These are phyloP conservation scores for Euzophera pinguis DNA, from an alignment of 2,888 invertebrate genomes.

Conservation along the genomic window DNA sequence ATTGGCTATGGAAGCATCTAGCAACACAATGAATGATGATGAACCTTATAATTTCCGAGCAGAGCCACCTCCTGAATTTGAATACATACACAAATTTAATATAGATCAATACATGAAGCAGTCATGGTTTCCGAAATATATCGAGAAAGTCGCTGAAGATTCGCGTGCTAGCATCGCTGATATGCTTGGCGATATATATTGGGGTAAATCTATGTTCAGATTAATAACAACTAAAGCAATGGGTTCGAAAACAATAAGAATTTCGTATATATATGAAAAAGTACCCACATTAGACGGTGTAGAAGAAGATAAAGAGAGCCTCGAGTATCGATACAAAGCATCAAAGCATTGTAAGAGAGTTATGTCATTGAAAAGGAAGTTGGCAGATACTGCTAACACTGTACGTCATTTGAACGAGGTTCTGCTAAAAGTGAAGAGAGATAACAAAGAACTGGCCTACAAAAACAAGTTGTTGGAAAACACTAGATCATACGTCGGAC, in stretches of 20 bases:
- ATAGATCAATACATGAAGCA: conserved; percentile 41
- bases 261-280: conserved; percentile 2
- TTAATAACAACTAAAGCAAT: conserved; percentile 37
- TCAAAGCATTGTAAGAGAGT: conserved; percentile 8
- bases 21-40: not conserved
- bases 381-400: not conserved
- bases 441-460: not conserved
- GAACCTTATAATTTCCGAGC: not conserved
- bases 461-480: not conserved
- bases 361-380: conserved; percentile 7
- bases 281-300: not conserved
- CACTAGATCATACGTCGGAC: not conserved
- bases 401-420: conserved; percentile 6
- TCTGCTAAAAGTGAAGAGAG: not conserved
- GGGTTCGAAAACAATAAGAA: conserved; percentile 34
- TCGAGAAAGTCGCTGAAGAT: conserved; percentile 37
- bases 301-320: not conserved
- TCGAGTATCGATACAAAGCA: not conserved
- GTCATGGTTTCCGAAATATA: conserved; percentile 38
- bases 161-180: conserved; percentile 32
- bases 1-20: not conserved
- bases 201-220: conserved; percentile 44
- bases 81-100: conserved; percentile 42
- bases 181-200: conserved; percentile 40
- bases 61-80: conserved; percentile 16